phyloP scores from a whole-genome alignment of 2,113 vertebrate genomes.

The Elephantulus edwardii region DNA sequence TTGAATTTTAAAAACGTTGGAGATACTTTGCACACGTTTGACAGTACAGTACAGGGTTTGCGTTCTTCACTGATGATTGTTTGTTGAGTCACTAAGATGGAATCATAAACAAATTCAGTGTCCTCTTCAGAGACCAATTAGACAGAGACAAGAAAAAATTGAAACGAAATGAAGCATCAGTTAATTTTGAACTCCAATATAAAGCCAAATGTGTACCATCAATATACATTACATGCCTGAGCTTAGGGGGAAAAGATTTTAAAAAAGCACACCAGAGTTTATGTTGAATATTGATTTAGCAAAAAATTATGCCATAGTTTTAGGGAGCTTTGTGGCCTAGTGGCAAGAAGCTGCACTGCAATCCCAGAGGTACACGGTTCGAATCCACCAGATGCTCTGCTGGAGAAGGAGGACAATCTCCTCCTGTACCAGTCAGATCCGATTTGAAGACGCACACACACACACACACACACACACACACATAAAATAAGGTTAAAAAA shows the following conservation, averaged over 20 bases:
- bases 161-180: not conserved
- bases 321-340: too few species aligned
- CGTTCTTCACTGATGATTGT: not conserved
- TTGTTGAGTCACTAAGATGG: not conserved
- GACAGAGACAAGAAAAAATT: not conserved
- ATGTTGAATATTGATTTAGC: not conserved
- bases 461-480: too few species aligned
- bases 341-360: too few species aligned
- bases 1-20: not conserved
- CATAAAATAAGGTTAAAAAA: too few species aligned
- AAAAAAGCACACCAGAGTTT: not conserved
- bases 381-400: too few species aligned
- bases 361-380: too few species aligned
- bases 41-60: not conserved
- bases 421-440: too few species aligned
- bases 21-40: not conserved
- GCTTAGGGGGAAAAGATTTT: constrained; percentile 2
- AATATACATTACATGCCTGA: too few species aligned
- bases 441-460: too few species aligned
- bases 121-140: not conserved
- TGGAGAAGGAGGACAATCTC: too few species aligned
- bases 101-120: not conserved
- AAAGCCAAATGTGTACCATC: not conserved
- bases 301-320: not conserved
- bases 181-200: not conserved